A percentile compares a stretch with the other conserved stretches of the same genome.
phyloP scores from a whole-genome alignment of 2,888 invertebrate genomes.

The Drosophila emarginata region DNA sequence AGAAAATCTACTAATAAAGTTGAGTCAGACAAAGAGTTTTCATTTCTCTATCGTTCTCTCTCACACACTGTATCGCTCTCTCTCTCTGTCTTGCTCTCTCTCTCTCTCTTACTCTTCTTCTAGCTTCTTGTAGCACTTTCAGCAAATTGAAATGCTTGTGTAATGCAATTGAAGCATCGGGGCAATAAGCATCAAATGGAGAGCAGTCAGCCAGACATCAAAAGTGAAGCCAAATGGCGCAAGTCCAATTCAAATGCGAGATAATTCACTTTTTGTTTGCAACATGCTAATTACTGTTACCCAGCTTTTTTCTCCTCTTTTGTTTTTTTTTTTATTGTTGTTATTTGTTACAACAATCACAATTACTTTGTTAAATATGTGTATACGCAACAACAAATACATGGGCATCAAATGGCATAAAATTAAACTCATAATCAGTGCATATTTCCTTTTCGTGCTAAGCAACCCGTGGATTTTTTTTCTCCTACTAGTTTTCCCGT shows the following conservation, averaged over 20 bases:
- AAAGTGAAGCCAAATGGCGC: constrained; percentile 46
- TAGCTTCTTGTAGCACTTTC: constrained; percentile 22
- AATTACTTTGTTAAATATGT: constrained; percentile 21
- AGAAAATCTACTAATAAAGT: constrained; percentile 7
- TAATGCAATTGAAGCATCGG: constrained; percentile 30
- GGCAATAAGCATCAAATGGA: constrained; percentile 23
- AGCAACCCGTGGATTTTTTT: constrained; percentile 34
- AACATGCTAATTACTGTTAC: constrained; percentile 54
- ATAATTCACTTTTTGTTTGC: constrained; percentile 55
- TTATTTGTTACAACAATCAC: constrained; percentile 21
- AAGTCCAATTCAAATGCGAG: constrained; percentile 58
- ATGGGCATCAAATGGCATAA: constrained; percentile 28
- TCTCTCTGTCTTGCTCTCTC: constrained; percentile 1
- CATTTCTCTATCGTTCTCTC: not conserved
- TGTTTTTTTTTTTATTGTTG: constrained; percentile 17
- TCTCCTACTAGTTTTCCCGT: not conserved
- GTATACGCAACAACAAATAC: constrained; percentile 17
- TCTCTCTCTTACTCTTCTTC: not conserved
- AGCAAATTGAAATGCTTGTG: constrained; percentile 43
- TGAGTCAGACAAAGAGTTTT: constrained; percentile 2
- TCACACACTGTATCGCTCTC: too few relatives aligned
- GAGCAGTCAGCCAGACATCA: constrained; percentile 16
- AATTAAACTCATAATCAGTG: constrained; percentile 59
- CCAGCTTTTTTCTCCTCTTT: constrained; percentile 5
- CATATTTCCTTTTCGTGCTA: constrained; percentile 46